Percentiles rank a stretch among this genome's conserved stretches.
Conservation (phyloP, 2,113 vertebrate genomes). For the Calidris pygmaea region DNA sequence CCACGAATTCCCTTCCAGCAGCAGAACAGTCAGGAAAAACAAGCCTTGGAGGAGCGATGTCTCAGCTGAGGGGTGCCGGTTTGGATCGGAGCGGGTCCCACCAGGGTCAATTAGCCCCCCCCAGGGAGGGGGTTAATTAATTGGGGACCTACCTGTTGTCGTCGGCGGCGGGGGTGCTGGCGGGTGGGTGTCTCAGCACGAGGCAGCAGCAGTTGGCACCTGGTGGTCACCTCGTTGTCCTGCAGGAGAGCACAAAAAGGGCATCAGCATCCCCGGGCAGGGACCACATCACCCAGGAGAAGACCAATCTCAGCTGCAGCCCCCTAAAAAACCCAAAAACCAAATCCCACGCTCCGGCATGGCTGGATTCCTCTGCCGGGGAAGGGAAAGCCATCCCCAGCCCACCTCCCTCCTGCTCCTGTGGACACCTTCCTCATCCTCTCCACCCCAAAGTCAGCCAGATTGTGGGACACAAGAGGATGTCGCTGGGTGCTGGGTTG, state of each 20-base stretch:
- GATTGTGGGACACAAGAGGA: accelerated
- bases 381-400: background rate
- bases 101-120: background rate
- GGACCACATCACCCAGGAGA: accelerated
- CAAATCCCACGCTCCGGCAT: accelerated
- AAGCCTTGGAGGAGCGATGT: accelerated
- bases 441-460: background rate
- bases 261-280: background rate
- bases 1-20: background rate
- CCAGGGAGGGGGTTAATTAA: background rate
- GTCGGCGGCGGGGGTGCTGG: background rate
- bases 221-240: background rate
- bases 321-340: background rate
- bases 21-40: accelerated
- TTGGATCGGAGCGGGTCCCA: accelerated
- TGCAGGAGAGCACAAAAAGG: background rate
- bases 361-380: background rate
- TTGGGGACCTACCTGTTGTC: background rate
- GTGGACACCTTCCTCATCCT: accelerated
- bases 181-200: accelerated
- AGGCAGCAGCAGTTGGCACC: background rate
- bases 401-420: background rate
- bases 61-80: background rate
- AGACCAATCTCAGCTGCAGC: background rate
- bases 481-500: accelerated